phyloP scores from a whole-genome alignment of 1,140 invertebrate species.

The Pseudachorutes palmiensis region DNA sequence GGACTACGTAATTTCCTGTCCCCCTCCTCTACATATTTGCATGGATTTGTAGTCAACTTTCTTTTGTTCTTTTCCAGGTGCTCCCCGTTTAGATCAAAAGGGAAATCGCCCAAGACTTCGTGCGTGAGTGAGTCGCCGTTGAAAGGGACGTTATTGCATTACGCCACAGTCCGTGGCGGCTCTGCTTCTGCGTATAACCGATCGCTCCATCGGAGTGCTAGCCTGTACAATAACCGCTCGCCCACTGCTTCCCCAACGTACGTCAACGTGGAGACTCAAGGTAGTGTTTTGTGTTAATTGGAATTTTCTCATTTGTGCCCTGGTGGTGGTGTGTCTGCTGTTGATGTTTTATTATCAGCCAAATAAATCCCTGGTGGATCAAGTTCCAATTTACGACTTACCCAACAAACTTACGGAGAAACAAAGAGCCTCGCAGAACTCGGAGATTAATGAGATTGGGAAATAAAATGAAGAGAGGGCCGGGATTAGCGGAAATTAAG shows the following conservation, averaged over 20 bases:
- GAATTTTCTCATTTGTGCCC: conserved; percentile 7
- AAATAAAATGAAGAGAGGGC: background rate
- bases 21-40: no score
- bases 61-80: conserved; percentile 2
- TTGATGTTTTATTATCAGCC: conserved; percentile 10
- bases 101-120: background rate
- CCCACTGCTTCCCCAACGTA: background rate
- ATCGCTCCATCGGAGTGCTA: background rate
- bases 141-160: background rate
- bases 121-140: background rate
- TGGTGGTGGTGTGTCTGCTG: background rate
- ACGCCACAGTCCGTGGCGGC: background rate
- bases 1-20: no score
- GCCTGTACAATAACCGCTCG: background rate
- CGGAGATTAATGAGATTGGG: conserved; percentile 10
- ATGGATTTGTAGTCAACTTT: background rate
- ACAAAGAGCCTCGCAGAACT: no score
- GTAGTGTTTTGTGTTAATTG: background rate
- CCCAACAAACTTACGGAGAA: no score
- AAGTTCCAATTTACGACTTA: conserved; percentile 10
- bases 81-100: conserved; percentile 14
- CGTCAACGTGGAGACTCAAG: background rate
- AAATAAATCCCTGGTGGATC: conserved; percentile 9
- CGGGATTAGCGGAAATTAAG: background rate
- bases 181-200: background rate